Conservation (phyloP, 2,888 invertebrate species). For the Papilio gigon region DNA sequence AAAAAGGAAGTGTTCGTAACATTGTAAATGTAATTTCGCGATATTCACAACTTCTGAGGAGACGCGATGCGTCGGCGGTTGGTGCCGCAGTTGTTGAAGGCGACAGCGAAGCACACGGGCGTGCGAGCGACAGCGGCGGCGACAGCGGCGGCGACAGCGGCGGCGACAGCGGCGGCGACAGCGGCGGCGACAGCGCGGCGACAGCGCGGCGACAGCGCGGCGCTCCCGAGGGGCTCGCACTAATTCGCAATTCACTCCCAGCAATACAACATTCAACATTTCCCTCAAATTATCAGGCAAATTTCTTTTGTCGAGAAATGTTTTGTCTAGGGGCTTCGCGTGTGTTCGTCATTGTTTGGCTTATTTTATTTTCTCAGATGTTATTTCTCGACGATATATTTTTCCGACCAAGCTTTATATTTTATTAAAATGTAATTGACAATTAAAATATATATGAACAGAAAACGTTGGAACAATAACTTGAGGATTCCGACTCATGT, state of each 20-base stretch:
- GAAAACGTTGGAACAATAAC: too few species aligned
- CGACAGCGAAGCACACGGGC: neutral
- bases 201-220: too few species aligned
- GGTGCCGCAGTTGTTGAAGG: neutral
- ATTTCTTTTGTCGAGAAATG: conserved; percentile 17
- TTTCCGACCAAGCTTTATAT: neutral
- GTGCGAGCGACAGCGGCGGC: neutral
- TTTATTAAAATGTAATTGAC: neutral
- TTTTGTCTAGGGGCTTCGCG: conserved; percentile 10
- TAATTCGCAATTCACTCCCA: conserved; percentile 18
- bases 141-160: too few species aligned
- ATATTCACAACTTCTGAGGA: too few species aligned
- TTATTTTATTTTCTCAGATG: neutral
- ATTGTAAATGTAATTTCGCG: too few species aligned
- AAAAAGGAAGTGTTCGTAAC: too few species aligned
- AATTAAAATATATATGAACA: too few species aligned
- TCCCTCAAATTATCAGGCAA: conserved; percentile 24
- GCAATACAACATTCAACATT: conserved; percentile 21
- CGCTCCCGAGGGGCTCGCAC: neutral
- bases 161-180: too few species aligned
- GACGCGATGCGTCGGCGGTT: neutral
- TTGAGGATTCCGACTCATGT: too few species aligned
- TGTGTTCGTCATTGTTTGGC: neutral
- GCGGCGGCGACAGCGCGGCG: too few species aligned
- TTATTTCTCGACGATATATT: neutral